These are phyloP conservation scores for Heliconius charithonia DNA, from an alignment of 2,888 invertebrate species.

Conservation along the genomic window DNA sequence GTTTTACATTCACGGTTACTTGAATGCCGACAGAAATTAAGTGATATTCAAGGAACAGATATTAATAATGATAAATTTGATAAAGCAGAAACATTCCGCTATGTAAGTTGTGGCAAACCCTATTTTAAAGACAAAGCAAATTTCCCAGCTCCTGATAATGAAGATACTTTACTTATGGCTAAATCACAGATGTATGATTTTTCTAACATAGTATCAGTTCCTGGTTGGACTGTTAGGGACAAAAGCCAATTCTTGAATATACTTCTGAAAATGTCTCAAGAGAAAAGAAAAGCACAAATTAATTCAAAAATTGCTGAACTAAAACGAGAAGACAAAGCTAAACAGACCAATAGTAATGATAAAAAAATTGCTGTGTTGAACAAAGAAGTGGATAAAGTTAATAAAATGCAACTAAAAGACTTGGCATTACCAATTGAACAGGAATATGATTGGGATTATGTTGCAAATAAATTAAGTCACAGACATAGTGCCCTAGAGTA, in stretches of 20 bases:
- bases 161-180: constrained; percentile 79
- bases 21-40: constrained; percentile 65
- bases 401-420: constrained; percentile 56
- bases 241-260: constrained; percentile 80
- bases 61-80: constrained; percentile 48
- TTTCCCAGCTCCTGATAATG: constrained; percentile 83
- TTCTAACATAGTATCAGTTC: constrained; percentile 69
- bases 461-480: constrained; percentile 74
- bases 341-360: constrained; percentile 34
- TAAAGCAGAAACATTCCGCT: constrained; percentile 55
- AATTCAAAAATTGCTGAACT: constrained; percentile 56
- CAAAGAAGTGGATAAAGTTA: constrained; percentile 55
- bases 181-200: constrained; percentile 74
- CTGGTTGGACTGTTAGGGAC: constrained; percentile 84
- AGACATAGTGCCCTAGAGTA: constrained; percentile 87
- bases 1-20: constrained; percentile 59
- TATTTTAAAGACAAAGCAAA: constrained; percentile 75
- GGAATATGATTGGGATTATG: constrained; percentile 85
- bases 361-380: constrained; percentile 51
- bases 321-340: constrained; percentile 48
- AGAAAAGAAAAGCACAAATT: constrained; percentile 55
- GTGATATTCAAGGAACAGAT: constrained; percentile 49
- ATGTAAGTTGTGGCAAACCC: constrained; percentile 80
- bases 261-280: constrained; percentile 70
- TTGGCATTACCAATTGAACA: constrained; percentile 65